These are phyloP conservation scores for Amphimedon queenslandica DNA, from an alignment of 37 sponge, comb jelly and placozoan species.

Conservation along the genomic window DNA sequence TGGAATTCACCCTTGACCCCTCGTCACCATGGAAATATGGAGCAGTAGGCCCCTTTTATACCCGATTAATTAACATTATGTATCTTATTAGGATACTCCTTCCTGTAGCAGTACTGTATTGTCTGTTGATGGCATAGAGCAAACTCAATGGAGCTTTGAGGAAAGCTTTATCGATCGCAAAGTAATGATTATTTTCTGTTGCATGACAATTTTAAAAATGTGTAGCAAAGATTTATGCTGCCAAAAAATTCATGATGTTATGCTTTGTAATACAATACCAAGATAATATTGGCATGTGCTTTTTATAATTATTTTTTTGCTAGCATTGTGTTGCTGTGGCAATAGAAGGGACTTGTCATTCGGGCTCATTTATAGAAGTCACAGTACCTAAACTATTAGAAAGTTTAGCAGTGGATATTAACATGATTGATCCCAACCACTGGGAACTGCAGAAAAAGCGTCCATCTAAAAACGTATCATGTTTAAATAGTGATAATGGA, in stretches of 20 bases:
- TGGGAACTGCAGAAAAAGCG: no score
- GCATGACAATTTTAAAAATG: no score
- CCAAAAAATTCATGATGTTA: neutral
- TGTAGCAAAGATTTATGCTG: no score
- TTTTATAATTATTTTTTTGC: neutral
- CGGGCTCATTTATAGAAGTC: neutral
- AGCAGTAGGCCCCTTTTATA: neutral
- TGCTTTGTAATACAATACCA: neutral
- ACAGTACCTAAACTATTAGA: neutral
- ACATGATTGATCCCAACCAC: no score
- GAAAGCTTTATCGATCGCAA: conserved; percentile 50
- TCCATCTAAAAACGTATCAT: no score
- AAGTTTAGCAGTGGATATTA: no score
- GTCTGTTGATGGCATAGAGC: conserved; percentile 24
- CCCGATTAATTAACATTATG: neutral
- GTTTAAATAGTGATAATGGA: no score
- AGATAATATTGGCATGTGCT: neutral
- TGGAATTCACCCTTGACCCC: conserved; percentile 52
- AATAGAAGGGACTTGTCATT: conserved; percentile 3
- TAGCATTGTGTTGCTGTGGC: conserved; percentile 80
- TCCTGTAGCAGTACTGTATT: neutral
- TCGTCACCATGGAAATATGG: conserved; percentile 6
- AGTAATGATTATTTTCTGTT: conserved; percentile 3
- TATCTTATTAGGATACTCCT: neutral
- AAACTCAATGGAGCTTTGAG: conserved; percentile 61